A percentile compares a stretch with the other conserved stretches of the same genome.
phyloP scores from a whole-genome alignment of 2,888 invertebrate species.

The Abrostola tripartita region DNA sequence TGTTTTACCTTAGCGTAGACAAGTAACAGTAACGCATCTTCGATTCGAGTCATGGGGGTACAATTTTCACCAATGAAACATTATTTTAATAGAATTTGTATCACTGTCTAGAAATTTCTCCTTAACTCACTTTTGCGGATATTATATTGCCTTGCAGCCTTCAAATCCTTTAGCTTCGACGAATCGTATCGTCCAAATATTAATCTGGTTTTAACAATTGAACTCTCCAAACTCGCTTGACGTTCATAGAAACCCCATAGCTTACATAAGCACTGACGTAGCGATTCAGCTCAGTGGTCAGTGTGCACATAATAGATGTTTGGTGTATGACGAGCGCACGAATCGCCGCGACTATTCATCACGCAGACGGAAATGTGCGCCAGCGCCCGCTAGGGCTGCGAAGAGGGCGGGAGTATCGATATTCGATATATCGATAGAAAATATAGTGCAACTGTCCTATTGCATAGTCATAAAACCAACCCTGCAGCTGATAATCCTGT shows the following conservation, averaged over 20 bases:
- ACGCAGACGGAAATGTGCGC: slow-evolving; percentile 60
- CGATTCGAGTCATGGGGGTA: too few relatives aligned
- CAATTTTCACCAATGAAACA: too few relatives aligned
- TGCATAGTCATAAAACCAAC: neutral
- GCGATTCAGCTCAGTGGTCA: slow-evolving; percentile 15
- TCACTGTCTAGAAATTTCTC: too few relatives aligned
- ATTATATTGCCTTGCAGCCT: too few relatives aligned
- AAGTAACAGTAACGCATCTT: too few relatives aligned
- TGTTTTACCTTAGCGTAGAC: too few relatives aligned
- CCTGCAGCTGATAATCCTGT: too few relatives aligned
- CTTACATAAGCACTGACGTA: slow-evolving; percentile 6
- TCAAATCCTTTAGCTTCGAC: too few relatives aligned
- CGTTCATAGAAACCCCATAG: neutral
- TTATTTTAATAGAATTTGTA: too few relatives aligned
- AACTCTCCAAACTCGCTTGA: neutral
- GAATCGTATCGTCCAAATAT: too few relatives aligned
- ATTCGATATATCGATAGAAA: neutral
- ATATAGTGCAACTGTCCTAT: neutral
- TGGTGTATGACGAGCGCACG: slow-evolving; percentile 48
- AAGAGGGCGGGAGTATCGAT: slow-evolving; percentile 10
- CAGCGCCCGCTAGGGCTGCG: slow-evolving; percentile 44
- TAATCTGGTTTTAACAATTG: neutral
- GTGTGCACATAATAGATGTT: slow-evolving; percentile 48
- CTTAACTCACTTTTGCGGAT: too few relatives aligned
- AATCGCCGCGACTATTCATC: slow-evolving; percentile 60